These are phyloP conservation scores for Furnarius figulus DNA, from an alignment of 2,113 vertebrate genomes.

Conservation along the genomic window DNA sequence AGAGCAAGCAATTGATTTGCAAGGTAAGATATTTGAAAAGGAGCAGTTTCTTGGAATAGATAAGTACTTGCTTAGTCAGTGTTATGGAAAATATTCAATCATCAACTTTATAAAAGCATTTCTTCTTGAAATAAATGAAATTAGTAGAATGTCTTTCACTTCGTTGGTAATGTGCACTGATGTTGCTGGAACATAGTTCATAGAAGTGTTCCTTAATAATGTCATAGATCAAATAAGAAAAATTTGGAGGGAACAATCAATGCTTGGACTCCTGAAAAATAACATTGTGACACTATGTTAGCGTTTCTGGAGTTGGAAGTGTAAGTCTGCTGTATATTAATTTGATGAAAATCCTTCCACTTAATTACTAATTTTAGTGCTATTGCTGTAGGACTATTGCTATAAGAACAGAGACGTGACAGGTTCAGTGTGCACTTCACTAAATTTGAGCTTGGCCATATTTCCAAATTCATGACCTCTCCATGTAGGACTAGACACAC, in stretches of 20 bases:
- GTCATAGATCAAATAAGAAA: background rate
- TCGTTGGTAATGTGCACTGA: background rate
- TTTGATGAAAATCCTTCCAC: background rate
- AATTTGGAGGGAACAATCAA: background rate
- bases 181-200: background rate
- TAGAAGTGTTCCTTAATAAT: background rate
- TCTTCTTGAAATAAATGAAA: background rate
- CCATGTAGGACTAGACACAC: background rate
- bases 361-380: background rate
- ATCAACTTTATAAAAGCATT: background rate
- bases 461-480: background rate
- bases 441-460: background rate
- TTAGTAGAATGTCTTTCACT: background rate
- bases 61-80: background rate
- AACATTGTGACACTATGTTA: background rate
- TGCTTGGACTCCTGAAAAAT: background rate
- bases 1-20: conserved; percentile 36
- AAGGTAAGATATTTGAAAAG: conserved; percentile 60
- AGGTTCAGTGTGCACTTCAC: background rate
- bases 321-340: background rate
- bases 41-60: background rate
- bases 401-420: background rate
- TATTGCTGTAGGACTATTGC: background rate
- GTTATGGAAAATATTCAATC: background rate
- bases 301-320: background rate